phyloP scores from a whole-genome alignment of 2,113 vertebrate species.

The Zosterops pallidus region DNA sequence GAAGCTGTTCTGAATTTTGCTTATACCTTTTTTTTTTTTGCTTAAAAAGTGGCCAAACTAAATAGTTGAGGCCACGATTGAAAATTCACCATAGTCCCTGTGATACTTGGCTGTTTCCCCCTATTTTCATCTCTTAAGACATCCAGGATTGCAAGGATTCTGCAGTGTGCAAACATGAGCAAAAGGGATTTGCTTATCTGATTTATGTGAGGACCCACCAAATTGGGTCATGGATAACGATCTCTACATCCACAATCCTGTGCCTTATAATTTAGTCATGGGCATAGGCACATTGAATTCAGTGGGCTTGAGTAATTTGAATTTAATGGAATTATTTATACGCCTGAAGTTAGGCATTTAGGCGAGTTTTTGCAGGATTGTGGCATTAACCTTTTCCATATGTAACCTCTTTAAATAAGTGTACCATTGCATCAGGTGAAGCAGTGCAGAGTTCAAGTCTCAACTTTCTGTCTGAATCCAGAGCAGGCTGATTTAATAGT shows the following conservation, averaged over 20 bases:
- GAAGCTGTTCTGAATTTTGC: not conserved
- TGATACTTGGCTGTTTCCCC: not conserved
- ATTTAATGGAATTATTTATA: constrained; percentile 29
- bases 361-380: constrained; percentile 2
- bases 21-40: not conserved
- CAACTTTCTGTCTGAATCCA: not conserved
- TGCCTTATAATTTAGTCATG: constrained; percentile 32
- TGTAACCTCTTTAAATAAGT: not conserved
- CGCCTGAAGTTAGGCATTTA: not conserved
- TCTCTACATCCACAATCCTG: not conserved
- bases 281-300: not conserved
- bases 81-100: not conserved
- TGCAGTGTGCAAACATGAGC: not conserved
- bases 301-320: not conserved
- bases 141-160: not conserved
- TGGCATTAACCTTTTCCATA: constrained; percentile 11
- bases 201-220: constrained; percentile 15
- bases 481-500: not conserved
- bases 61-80: rapidly evolving
- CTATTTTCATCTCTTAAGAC: constrained; percentile 1
- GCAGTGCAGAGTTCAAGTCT: not conserved
- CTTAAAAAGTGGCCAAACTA: not conserved
- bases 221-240: constrained; percentile 29
- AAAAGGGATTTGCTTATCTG: constrained; percentile 51
- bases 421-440: not conserved